Evolutionary conservation across 2,113 vertebrate genomes (phyloP).

Genomic region (Cricetomys ansorgei): DNA sequence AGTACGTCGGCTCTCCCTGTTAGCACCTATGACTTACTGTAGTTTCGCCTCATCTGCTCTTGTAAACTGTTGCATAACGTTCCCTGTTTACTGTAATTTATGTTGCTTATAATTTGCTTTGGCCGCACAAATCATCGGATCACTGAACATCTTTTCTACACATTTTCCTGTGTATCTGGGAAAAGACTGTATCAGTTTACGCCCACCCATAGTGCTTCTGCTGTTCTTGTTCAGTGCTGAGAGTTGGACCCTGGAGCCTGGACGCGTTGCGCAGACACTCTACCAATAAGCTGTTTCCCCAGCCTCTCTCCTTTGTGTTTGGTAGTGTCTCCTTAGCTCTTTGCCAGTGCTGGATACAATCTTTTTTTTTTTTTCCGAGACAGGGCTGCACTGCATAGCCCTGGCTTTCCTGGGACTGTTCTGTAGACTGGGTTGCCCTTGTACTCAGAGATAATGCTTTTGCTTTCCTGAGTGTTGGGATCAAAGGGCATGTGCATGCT

Average conservation of each 20-base stretch:
- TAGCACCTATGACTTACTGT: background rate
- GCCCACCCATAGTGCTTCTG: background rate
- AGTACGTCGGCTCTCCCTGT: background rate
- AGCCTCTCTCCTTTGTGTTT: too few species aligned
- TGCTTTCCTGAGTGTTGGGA: too few species aligned
- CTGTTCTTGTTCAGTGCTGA: background rate
- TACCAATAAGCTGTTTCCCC: background rate
- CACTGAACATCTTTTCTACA: background rate
- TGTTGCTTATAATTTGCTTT: background rate
- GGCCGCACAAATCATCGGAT: background rate
- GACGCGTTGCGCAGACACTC: background rate
- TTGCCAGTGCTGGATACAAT: too few species aligned
- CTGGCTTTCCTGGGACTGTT: too few species aligned
- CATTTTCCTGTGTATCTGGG: background rate
- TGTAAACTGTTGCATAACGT: background rate
- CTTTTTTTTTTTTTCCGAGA: too few species aligned
- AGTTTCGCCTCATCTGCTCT: background rate
- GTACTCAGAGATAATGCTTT: too few species aligned
- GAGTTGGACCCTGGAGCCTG: background rate
- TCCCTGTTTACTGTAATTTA: background rate
- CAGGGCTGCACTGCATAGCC: too few species aligned
- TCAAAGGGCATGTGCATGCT: too few species aligned
- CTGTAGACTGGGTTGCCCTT: too few species aligned
- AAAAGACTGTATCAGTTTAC: background rate
- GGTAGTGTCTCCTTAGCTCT: too few species aligned